Base-by-base conservation (phyloP, 2,113 vertebrate genomes). In the Chionis minor region DNA sequence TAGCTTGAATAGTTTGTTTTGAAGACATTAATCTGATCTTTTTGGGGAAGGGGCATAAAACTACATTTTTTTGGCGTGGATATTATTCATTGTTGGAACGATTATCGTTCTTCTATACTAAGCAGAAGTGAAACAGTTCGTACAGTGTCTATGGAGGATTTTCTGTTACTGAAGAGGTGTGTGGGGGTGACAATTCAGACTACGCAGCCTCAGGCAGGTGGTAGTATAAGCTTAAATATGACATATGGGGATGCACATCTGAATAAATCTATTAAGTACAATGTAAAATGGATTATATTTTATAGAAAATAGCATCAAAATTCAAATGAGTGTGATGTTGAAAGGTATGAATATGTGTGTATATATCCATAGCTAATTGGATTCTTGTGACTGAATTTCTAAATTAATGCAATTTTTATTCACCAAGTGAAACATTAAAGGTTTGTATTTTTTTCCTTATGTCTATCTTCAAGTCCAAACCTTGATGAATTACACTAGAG, bases 191-290 rank as follows among this genome's bases (percentile, higher is more conserved):
- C 71, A 89, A 54, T 95, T 94, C 49, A 92, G 89, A 88, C 92
- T 90, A 33, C 67, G 92, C 38, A 96, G 95, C 81, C 88, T 97
- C 84, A 92, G 81, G 69, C 59, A 88, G 81, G 70, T 95, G 93
- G 73, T 95, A 96, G 92, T 92, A 86, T 91, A 96, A 90, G 71
- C 84, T 96, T 95, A 94, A 94, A 44, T 91, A 90, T 95, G 78
- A 88, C 92, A 82, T 89, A 84, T 65, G 40, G 58, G 54, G 73
- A 75, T 58, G 30, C 61, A 86, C 69, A 86, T 95, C 63, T 86
- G 54, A 95, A 87, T 97, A 90, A 90, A 90, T 87, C 65, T 92
- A 32, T 80, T 84, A 86, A 92, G 63, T 75, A 59, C 54, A 82
- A 51, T 90, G 62, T 91, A 67, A 94, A 96, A 86, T 49, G 71